These are phyloP conservation scores for Dromaius novaehollandiae DNA, from an alignment of 2,113 vertebrate species.

Conservation along the genomic window DNA sequence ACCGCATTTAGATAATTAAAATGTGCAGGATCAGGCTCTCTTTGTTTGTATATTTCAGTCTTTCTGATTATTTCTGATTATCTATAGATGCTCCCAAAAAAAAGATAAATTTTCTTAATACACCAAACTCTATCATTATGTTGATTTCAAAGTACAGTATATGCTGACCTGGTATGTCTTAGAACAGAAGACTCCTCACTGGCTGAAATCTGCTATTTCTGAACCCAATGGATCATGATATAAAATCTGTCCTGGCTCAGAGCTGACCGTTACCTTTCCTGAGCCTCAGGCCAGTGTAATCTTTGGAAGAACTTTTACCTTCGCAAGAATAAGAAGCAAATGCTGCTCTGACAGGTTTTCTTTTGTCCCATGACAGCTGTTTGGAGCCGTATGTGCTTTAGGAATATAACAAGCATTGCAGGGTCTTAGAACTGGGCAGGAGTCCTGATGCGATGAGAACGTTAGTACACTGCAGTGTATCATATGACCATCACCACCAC, in stretches of 20 bases:
- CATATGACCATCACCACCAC: neutral
- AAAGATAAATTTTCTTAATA: neutral
- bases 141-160: neutral
- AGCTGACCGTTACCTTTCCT: conserved; percentile 22
- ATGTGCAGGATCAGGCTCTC: neutral
- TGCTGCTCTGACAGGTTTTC: neutral
- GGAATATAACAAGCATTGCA: neutral
- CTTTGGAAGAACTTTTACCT: conserved; percentile 3
- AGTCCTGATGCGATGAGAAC: neutral
- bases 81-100: neutral
- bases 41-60: neutral
- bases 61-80: neutral
- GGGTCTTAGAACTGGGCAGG: neutral
- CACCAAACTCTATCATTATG: neutral
- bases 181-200: neutral
- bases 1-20: neutral
- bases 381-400: neutral
- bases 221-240: neutral
- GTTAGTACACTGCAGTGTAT: neutral
- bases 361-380: neutral
- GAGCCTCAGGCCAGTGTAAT: neutral
- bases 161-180: neutral
- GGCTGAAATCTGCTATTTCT: conserved; percentile 5
- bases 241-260: conserved; percentile 9
- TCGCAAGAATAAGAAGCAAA: conserved; percentile 17